phyloP scores from a whole-genome alignment of 2,113 vertebrate genomes.

The Actenoides lindsayi region DNA sequence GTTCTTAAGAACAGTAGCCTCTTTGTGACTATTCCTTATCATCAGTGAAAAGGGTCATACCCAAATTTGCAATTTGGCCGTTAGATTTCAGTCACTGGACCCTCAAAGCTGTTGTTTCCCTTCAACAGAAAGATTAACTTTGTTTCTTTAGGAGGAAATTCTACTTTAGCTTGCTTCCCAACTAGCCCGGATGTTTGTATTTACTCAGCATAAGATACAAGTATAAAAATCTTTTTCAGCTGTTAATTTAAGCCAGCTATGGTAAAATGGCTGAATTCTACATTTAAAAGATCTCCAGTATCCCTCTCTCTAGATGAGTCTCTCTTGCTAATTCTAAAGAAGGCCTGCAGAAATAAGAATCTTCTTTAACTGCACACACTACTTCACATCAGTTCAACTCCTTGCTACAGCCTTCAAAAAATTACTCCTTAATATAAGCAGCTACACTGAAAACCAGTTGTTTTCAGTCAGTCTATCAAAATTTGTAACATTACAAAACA shows the following conservation, averaged over 20 bases:
- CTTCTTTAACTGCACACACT: background rate
- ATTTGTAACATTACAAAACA: background rate
- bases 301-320: background rate
- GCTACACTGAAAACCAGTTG: background rate
- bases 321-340: background rate
- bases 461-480: background rate
- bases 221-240: background rate
- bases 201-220: background rate
- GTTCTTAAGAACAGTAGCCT: background rate
- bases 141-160: background rate
- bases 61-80: background rate
- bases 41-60: background rate
- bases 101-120: background rate
- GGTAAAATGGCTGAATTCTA: background rate
- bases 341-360: background rate
- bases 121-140: background rate
- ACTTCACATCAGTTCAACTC: background rate
- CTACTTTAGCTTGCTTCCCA: background rate
- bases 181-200: background rate
- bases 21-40: background rate
- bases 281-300: background rate
- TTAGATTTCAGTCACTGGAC: background rate
- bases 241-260: background rate
- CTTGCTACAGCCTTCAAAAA: background rate
- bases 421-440: background rate